A percentile compares a stretch with the other conserved stretches of the same genome.
These are phyloP conservation scores for Asteroscopus sphinx DNA, from an alignment of 2,888 invertebrate species.

Conservation along the genomic window DNA sequence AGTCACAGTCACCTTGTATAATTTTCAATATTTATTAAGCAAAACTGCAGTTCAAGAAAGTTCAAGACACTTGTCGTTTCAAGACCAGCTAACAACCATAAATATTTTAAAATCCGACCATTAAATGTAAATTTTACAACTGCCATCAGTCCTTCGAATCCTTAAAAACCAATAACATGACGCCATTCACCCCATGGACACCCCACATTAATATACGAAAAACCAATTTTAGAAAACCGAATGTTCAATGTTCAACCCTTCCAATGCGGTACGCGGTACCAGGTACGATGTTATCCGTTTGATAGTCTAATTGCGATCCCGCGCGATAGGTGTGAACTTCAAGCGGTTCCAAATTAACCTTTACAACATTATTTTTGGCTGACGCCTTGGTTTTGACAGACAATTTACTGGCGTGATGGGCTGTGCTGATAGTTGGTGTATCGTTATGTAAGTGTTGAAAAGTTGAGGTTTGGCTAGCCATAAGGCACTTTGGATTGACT, in stretches of 20 bases:
- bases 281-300: constrained; percentile 53
- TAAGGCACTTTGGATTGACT: no score
- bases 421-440: constrained; percentile 23
- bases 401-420: constrained; percentile 55
- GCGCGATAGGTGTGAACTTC: constrained; percentile 67
- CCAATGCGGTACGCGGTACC: constrained; percentile 61
- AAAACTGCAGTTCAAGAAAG: no score
- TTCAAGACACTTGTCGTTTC: neutral
- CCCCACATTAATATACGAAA: constrained; percentile 24
- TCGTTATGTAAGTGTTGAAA: constrained; percentile 24
- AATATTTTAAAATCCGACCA: neutral
- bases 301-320: constrained; percentile 63
- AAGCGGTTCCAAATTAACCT: constrained; percentile 53
- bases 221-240: constrained; percentile 47
- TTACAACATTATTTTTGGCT: constrained; percentile 57
- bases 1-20: no score
- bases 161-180: neutral
- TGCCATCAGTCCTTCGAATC: neutral
- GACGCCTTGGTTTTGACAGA: constrained; percentile 59
- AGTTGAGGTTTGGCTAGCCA: neutral
- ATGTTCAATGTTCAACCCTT: constrained; percentile 45
- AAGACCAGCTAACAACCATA: neutral
- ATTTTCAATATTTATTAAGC: no score
- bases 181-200: constrained; percentile 14
- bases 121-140: neutral